Evolutionary conservation across 1,140 invertebrate species (phyloP).

Genomic region (Rhysida immarginata): DNA sequence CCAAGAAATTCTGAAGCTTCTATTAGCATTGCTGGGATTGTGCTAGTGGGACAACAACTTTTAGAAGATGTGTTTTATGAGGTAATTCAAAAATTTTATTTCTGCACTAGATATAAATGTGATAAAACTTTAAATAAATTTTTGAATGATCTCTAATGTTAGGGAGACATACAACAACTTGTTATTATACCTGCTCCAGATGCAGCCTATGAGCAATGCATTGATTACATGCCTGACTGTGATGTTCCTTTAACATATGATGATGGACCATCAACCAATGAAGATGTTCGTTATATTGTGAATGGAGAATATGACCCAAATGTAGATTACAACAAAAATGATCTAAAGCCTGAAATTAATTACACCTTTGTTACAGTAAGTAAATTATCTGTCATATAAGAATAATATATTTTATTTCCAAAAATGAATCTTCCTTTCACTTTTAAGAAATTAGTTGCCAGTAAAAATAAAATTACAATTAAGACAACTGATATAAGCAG

Average conservation of each 20-base stretch:
- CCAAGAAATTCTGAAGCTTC: slow-evolving; percentile 33
- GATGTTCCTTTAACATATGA: slow-evolving; percentile 21
- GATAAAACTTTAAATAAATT: slow-evolving; percentile 3
- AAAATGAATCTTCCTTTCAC: too few species aligned
- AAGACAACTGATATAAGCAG: too few species aligned
- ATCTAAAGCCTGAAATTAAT: too few species aligned
- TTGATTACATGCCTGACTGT: slow-evolving; percentile 47
- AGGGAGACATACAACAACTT: slow-evolving; percentile 63
- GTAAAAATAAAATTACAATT: too few species aligned
- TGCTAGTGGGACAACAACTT: slow-evolving; percentile 53
- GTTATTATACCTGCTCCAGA: slow-evolving; percentile 53
- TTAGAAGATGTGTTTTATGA: slow-evolving; percentile 45
- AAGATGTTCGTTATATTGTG: background rate
- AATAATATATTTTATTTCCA: too few species aligned
- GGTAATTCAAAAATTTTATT: slow-evolving; percentile 30
- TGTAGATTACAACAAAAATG: too few species aligned
- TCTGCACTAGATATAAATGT: slow-evolving; percentile 5
- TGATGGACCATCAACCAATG: background rate
- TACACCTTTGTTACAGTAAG: too few species aligned
- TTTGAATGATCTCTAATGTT: slow-evolving; percentile 10
- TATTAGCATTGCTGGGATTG: slow-evolving; percentile 46
- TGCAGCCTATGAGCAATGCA: slow-evolving; percentile 61
- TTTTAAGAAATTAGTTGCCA: too few species aligned
- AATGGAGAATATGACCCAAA: slow-evolving; percentile 18
- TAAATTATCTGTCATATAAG: too few species aligned